Evolutionary conservation across 2,888 invertebrate genomes (phyloP).

Genomic region (Oscheius sp.): DNA sequence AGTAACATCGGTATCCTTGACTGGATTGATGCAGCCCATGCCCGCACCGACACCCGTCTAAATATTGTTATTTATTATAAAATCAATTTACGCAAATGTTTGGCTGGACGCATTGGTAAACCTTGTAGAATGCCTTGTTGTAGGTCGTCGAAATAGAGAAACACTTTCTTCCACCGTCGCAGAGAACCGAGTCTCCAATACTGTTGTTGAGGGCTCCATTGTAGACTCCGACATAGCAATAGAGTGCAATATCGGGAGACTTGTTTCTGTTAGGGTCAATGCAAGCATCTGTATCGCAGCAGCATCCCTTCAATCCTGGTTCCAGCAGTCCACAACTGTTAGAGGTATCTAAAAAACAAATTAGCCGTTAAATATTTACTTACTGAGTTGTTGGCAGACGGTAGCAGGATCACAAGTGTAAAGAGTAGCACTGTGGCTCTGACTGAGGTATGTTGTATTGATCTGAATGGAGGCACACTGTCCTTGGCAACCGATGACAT

Average conservation of each 20-base stretch:
- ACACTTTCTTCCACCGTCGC: slow-evolving; percentile 49
- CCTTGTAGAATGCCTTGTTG: slow-evolving; percentile 44
- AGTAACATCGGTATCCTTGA: slow-evolving; percentile 35
- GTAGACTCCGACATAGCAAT: slow-evolving; percentile 49
- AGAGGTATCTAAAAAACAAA: not conserved
- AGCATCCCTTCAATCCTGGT: slow-evolving; percentile 50
- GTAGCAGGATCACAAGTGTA: slow-evolving; percentile 50
- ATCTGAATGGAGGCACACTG: slow-evolving; percentile 44
- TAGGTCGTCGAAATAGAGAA: slow-evolving; percentile 36
- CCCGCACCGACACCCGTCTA: slow-evolving; percentile 30
- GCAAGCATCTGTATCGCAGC: slow-evolving; percentile 48
- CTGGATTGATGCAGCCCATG: slow-evolving; percentile 28
- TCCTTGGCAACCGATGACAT: slow-evolving; percentile 41
- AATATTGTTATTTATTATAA: not conserved
- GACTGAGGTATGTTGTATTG: slow-evolving; percentile 35
- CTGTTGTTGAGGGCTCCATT: slow-evolving; percentile 41
- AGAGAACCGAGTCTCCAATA: slow-evolving; percentile 36
- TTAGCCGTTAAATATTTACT: not conserved
- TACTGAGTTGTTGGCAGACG: slow-evolving; percentile 41
- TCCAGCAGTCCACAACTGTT: slow-evolving; percentile 41
- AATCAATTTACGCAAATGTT: slow-evolving; percentile 34
- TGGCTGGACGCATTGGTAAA: slow-evolving; percentile 50
- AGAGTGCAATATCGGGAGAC: slow-evolving; percentile 35
- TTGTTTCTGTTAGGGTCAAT: slow-evolving; percentile 48
- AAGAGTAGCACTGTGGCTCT: slow-evolving; percentile 32